Conservation (phyloP, 1,140 invertebrate genomes). For the Temnothorax nylanderi region DNA sequence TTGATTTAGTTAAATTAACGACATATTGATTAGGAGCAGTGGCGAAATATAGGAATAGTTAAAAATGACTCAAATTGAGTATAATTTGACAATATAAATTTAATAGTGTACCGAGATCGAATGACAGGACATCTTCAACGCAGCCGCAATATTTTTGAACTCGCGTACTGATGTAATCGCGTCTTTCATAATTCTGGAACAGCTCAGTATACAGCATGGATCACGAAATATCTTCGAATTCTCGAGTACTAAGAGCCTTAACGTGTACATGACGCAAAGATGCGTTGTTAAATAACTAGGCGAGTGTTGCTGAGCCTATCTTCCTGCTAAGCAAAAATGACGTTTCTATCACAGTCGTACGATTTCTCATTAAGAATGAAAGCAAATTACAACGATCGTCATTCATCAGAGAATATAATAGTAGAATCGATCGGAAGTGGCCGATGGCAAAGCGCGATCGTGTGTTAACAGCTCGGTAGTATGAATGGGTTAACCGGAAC, state of each 20-base stretch:
- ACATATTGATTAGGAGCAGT: too few relatives aligned
- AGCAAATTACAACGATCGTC: neutral
- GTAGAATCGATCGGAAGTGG: neutral
- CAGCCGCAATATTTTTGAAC: too few relatives aligned
- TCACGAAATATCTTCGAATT: neutral
- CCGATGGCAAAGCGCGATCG: neutral
- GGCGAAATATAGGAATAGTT: too few relatives aligned
- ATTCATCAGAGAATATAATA: neutral
- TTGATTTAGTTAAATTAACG: too few relatives aligned
- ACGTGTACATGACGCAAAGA: neutral
- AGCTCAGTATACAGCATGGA: neutral
- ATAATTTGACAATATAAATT: too few relatives aligned
- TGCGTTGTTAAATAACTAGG: neutral
- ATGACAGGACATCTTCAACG: neutral
- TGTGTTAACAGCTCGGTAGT: slow-evolving; percentile 11
- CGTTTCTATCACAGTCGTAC: neutral
- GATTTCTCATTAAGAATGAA: neutral
- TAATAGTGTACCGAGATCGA: neutral
- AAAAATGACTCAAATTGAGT: too few relatives aligned
- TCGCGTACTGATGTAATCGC: too few relatives aligned
- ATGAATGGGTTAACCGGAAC: slow-evolving; percentile 63
- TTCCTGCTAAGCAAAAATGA: neutral
- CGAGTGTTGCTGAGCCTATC: neutral
- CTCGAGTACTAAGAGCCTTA: neutral
- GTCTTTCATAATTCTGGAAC: neutral